Percentiles rank a stretch among this genome's conserved stretches.
Conservation (phyloP, 2,797 vertebrate species). For the Arrhamphus sclerolepis region DNA sequence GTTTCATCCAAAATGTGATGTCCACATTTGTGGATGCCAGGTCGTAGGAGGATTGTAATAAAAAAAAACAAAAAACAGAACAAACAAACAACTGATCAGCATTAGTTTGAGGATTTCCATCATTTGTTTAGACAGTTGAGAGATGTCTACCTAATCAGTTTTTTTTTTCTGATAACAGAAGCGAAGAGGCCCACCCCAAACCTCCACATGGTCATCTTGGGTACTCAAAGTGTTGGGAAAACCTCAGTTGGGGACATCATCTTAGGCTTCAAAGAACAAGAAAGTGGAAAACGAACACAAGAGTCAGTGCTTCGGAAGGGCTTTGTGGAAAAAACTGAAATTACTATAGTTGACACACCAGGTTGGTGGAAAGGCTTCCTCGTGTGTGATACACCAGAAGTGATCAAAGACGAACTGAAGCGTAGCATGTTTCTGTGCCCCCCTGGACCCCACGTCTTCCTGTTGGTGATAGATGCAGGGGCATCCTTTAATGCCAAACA, state of each 20-base stretch:
- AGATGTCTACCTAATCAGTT: constrained; percentile 1
- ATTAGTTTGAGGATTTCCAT: too few species aligned
- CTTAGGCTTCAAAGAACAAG: constrained; percentile 36
- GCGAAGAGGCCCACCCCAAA: constrained; percentile 10
- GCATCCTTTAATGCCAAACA: constrained; percentile 47
- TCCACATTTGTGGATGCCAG: too few species aligned
- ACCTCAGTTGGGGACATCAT: constrained; percentile 46
- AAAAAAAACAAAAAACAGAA: too few species aligned
- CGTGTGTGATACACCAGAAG: constrained; percentile 36
- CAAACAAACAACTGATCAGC: too few species aligned
- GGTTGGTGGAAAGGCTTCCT: constrained; percentile 59
- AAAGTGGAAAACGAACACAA: constrained; percentile 23
- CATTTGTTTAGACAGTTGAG: too few species aligned
- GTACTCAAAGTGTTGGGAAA: constrained; percentile 53
- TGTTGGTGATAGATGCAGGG: constrained; percentile 54
- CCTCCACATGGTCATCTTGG: constrained; percentile 53
- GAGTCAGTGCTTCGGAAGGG: neutral
- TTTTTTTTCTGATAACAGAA: constrained; percentile 29
- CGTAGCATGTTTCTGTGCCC: constrained; percentile 47
- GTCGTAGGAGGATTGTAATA: too few species aligned
- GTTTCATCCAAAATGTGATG: too few species aligned
- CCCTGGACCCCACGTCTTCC: constrained; percentile 58
- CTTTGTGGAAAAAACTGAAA: constrained; percentile 39
- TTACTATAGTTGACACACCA: constrained; percentile 59
- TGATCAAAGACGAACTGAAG: constrained; percentile 53